Evolutionary conservation across 2,113 vertebrate species (phyloP).

Genomic region (Arothron firmamentum): DNA sequence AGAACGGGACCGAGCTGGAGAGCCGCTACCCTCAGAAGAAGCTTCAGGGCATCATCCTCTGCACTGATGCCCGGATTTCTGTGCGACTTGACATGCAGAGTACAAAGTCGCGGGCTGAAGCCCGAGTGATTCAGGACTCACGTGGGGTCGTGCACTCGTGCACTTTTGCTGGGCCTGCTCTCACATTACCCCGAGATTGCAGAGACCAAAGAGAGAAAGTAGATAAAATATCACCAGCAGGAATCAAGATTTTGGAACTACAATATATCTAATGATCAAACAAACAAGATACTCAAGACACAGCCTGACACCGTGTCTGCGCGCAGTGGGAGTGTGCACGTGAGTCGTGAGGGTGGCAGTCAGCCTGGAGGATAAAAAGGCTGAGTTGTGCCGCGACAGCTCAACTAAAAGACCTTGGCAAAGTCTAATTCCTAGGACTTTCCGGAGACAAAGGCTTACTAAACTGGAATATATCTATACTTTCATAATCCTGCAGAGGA

Average conservation of each 20-base stretch:
- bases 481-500: conserved; percentile 3
- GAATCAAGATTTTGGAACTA: too few relatives aligned
- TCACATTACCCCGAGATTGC: neutral
- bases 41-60: conserved; percentile 52
- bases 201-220: too few relatives aligned
- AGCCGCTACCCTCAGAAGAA: conserved; percentile 46
- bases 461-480: neutral
- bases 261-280: neutral
- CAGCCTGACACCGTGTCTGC: neutral
- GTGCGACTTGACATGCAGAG: conserved; percentile 17
- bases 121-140: conserved; percentile 4
- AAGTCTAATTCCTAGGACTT: conserved; percentile 11
- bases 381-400: conserved; percentile 7
- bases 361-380: conserved; percentile 10
- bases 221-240: too few relatives aligned
- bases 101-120: conserved; percentile 8
- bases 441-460: conserved; percentile 7
- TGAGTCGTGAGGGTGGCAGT: conserved; percentile 17
- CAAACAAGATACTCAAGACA: neutral
- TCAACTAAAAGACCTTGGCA: conserved; percentile 16
- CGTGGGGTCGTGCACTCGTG: neutral
- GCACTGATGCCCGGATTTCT: conserved; percentile 26
- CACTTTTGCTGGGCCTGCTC: neutral
- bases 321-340: conserved; percentile 3
- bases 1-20: conserved; percentile 22